phyloP scores from a whole-genome alignment of 1,140 invertebrate species.

The Idris sp. region DNA sequence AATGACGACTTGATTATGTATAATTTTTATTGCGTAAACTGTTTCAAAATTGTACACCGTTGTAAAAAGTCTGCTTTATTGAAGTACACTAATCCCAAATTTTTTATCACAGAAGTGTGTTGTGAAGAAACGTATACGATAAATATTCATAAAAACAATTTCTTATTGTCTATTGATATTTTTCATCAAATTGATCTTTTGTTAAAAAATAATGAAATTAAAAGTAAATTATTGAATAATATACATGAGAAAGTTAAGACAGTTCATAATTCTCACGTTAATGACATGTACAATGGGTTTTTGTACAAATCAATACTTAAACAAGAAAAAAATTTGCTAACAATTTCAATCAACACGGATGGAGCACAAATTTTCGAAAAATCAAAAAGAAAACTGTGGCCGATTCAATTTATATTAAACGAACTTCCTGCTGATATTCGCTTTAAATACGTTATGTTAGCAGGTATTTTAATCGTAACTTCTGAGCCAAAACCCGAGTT shows the following conservation, averaged over 20 bases:
- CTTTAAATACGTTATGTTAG: slow-evolving; percentile 19
- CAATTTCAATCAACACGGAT: slow-evolving; percentile 32
- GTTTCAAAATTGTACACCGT: too few species aligned
- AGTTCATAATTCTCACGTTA: not conserved
- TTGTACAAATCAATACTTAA: slow-evolving; percentile 11
- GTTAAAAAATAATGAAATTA: not conserved
- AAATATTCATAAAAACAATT: not conserved
- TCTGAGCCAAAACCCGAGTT: slow-evolving; percentile 17
- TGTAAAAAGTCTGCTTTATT: too few species aligned
- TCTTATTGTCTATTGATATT: not conserved
- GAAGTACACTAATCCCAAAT: too few species aligned
- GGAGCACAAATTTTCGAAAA: slow-evolving; percentile 26
- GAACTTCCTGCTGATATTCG: slow-evolving; percentile 11
- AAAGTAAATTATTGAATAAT: not conserved
- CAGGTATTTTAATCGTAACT: slow-evolving; percentile 19
- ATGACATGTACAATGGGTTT: not conserved
- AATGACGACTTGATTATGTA: too few species aligned
- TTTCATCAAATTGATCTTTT: not conserved
- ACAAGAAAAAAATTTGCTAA: not conserved
- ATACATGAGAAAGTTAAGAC: not conserved
- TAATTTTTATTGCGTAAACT: too few species aligned
- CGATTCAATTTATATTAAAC: slow-evolving; percentile 28
- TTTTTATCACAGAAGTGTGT: too few species aligned
- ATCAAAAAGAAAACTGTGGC: slow-evolving; percentile 29
- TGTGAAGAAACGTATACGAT: not conserved